Evolutionary conservation across 2,888 invertebrate species (phyloP).

Genomic region (Dynastes tityus): DNA sequence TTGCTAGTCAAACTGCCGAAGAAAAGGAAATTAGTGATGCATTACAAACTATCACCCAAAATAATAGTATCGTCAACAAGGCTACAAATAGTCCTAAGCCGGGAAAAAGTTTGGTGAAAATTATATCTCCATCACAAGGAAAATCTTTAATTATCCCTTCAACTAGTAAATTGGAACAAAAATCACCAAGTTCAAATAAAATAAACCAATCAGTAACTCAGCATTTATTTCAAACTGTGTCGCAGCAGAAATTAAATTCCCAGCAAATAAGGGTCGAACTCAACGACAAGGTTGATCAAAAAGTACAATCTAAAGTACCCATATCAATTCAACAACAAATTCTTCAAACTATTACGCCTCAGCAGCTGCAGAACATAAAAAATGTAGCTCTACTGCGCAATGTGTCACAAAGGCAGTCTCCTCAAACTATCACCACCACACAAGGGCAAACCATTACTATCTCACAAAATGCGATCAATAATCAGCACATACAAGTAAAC

Average conservation of each 20-base stretch:
- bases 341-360: conserved; percentile 65
- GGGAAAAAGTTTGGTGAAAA: conserved; percentile 67
- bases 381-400: conserved; percentile 66
- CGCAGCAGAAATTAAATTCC: conserved; percentile 63
- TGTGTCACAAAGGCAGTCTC: conserved; percentile 57
- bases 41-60: conserved; percentile 66
- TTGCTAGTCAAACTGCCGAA: conserved; percentile 49
- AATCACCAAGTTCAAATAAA: conserved; percentile 60
- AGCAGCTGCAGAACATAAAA: conserved; percentile 68
- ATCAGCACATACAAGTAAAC: conserved; percentile 35
- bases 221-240: conserved; percentile 65
- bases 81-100: conserved; percentile 55
- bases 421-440: conserved; percentile 48
- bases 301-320: conserved; percentile 56
- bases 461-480: conserved; percentile 50
- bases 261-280: conserved; percentile 58
- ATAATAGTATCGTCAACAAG: conserved; percentile 59
- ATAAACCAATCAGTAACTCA: conserved; percentile 63
- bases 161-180: conserved; percentile 60
- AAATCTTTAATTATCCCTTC: conserved; percentile 72
- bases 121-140: conserved; percentile 67
- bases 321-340: conserved; percentile 64
- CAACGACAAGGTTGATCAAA: conserved; percentile 54
- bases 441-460: conserved; percentile 54
- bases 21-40: conserved; percentile 68